Conservation (phyloP, 2,888 invertebrate species). For the Acronicta alni region DNA sequence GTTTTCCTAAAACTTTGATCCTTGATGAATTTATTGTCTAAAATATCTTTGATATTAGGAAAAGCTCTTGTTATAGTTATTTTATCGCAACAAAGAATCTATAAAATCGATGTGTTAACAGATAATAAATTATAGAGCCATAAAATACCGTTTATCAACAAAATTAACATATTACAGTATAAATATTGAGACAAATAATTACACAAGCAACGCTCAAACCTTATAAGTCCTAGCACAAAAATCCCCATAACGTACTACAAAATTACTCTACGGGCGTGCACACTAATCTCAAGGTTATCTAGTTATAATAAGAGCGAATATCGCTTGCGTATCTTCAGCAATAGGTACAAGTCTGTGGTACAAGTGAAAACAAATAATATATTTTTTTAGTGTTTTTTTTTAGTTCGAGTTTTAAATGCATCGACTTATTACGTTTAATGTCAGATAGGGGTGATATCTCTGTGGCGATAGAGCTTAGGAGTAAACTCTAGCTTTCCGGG, state of each 20-base stretch:
- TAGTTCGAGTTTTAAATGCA: conserved; percentile 10
- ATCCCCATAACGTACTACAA: conserved; percentile 86
- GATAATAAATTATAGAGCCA: too few species aligned
- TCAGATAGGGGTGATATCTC: background rate
- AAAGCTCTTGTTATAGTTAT: too few species aligned
- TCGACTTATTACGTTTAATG: conserved; percentile 8
- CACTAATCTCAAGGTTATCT: conserved; percentile 72
- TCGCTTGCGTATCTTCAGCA: conserved; percentile 55
- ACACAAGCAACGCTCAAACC: conserved; percentile 64
- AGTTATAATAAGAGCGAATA: conserved; percentile 63
- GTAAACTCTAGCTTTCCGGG: too few species aligned
- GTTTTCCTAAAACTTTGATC: too few species aligned
- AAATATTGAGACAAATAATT: conserved; percentile 12
- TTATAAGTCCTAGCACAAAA: conserved; percentile 64
- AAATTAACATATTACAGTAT: too few species aligned
- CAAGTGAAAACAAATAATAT: conserved; percentile 69
- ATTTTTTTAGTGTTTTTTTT: conserved; percentile 37
- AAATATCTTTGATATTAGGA: too few species aligned
- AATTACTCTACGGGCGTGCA: conserved; percentile 72
- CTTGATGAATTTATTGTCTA: too few species aligned
- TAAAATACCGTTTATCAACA: too few species aligned
- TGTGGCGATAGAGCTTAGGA: too few species aligned
- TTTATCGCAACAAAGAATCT: too few species aligned
- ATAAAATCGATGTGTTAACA: too few species aligned
- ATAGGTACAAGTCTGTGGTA: conserved; percentile 75